Evolutionary conservation across 2,888 invertebrate species (phyloP).

Genomic region (Apodemia zela): DNA sequence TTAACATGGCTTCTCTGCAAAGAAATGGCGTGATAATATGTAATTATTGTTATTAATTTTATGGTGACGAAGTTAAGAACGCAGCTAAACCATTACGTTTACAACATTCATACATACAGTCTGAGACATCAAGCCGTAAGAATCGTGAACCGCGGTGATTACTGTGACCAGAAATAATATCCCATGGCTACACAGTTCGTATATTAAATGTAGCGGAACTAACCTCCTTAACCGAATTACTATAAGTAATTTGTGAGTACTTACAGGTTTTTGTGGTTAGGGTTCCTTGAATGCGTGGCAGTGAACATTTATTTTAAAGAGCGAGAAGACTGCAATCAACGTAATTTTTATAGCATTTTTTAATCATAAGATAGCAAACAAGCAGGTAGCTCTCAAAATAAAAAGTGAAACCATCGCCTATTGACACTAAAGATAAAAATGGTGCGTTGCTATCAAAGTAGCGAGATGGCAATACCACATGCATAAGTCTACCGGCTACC

Average conservation of each 20-base stretch:
- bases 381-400: too few species aligned
- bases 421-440: too few species aligned
- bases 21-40: too few species aligned
- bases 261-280: neutral
- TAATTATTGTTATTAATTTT: too few species aligned
- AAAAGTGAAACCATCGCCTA: too few species aligned
- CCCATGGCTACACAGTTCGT: constrained; percentile 40
- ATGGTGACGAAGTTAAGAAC: neutral
- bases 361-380: too few species aligned
- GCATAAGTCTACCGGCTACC: too few species aligned
- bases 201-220: constrained; percentile 36
- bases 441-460: too few species aligned
- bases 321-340: too few species aligned
- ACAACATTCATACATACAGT: neutral
- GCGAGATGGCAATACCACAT: too few species aligned
- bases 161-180: constrained; percentile 49
- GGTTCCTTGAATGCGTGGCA: neutral
- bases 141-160: constrained; percentile 54
- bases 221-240: constrained; percentile 33
- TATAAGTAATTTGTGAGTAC: constrained; percentile 17
- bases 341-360: too few species aligned
- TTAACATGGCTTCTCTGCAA: too few species aligned
- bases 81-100: neutral
- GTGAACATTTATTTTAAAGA: neutral
- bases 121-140: constrained; percentile 26